A percentile compares a stretch with the other conserved stretches of the same genome.
phyloP scores from a whole-genome alignment of 1,140 invertebrate genomes.

The Zaprionus taronus region DNA sequence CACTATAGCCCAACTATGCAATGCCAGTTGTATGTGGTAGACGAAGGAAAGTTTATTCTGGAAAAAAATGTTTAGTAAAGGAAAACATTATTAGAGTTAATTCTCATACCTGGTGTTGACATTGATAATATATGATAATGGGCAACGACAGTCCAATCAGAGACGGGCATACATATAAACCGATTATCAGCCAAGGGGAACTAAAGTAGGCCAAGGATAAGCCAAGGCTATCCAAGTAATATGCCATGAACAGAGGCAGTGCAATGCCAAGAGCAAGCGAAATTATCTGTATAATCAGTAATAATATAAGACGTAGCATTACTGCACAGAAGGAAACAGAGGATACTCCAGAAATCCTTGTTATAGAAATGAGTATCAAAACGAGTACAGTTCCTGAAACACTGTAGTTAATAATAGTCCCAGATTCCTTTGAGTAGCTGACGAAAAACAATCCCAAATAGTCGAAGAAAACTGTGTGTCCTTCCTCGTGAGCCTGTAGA shows the following conservation, averaged over 20 bases:
- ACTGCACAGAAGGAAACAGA: constrained; percentile 33
- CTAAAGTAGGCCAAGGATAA: constrained; percentile 88
- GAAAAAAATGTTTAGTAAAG: neutral
- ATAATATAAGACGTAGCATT: constrained; percentile 25
- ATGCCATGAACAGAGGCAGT: constrained; percentile 85
- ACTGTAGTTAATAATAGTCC: constrained; percentile 86
- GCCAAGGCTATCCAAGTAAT: constrained; percentile 70
- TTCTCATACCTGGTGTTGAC: neutral
- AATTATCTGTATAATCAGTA: constrained; percentile 80
- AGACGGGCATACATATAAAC: constrained; percentile 86
- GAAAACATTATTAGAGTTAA: constrained; percentile 14
- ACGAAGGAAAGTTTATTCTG: constrained; percentile 41
- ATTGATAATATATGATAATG: constrained; percentile 6
- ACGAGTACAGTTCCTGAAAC: constrained; percentile 84
- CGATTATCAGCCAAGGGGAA: constrained; percentile 87
- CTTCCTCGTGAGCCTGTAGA: constrained; percentile 62
- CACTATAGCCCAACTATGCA: constrained; percentile 50
- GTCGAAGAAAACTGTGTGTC: constrained; percentile 91
- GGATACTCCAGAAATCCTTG: constrained; percentile 53
- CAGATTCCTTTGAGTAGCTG: constrained; percentile 86
- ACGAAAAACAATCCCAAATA: constrained; percentile 90
- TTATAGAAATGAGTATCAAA: constrained; percentile 83
- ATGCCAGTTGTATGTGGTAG: constrained; percentile 46
- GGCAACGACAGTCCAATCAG: constrained; percentile 76
- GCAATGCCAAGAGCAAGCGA: constrained; percentile 87